phyloP scores from a whole-genome alignment of 2,113 vertebrate genomes.

The Sapayoa aenigma region DNA sequence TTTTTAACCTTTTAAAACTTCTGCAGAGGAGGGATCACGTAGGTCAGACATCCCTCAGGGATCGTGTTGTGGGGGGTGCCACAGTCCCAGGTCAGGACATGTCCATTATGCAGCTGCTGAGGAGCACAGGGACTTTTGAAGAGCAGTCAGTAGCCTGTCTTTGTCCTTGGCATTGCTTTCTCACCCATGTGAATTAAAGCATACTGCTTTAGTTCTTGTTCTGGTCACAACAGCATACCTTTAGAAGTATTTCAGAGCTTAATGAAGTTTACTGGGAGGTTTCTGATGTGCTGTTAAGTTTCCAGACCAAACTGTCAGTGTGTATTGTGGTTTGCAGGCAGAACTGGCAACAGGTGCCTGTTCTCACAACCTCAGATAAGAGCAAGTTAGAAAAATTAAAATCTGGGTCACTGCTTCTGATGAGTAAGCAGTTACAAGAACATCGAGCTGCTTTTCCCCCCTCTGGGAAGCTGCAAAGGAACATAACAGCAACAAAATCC shows the following conservation, averaged over 20 bases:
- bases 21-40: not conserved
- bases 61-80: not conserved
- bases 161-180: not conserved
- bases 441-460: accelerated
- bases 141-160: not conserved
- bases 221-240: not conserved
- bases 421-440: slow-evolving; percentile 37
- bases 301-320: not conserved
- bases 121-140: not conserved
- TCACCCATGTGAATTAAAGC: not conserved
- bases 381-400: not conserved
- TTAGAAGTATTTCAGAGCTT: not conserved
- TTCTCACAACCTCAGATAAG: slow-evolving; percentile 29
- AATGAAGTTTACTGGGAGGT: not conserved
- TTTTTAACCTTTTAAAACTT: not conserved
- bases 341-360: not conserved
- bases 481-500: slow-evolving; percentile 30
- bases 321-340: not conserved
- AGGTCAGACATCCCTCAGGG: not conserved
- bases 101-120: not conserved
- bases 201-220: not conserved
- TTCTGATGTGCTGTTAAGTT: not conserved
- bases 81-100: not conserved
- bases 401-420: slow-evolving; percentile 51
- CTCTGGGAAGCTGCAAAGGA: slow-evolving; percentile 5